Conservation (phyloP, 2,888 invertebrate species). For the Fragum fragum region DNA sequence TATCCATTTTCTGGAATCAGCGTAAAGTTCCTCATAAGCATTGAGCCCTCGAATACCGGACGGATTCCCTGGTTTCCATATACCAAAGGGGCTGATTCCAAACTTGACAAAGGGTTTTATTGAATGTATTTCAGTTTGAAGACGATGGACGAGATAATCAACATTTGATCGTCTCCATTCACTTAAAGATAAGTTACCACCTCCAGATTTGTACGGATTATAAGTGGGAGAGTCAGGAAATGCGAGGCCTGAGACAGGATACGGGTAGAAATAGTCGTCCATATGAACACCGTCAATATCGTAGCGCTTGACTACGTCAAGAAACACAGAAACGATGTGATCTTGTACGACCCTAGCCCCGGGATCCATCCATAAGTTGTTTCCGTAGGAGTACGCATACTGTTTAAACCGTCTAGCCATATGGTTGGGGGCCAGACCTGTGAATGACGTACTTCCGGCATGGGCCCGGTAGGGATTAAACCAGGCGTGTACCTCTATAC, state of each 20-base stretch:
- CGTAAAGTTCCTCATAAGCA: constrained; percentile 77
- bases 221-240: constrained; percentile 83
- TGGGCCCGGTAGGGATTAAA: constrained; percentile 83
- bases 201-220: constrained; percentile 70
- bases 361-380: constrained; percentile 84
- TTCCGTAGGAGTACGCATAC: constrained; percentile 78
- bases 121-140: constrained; percentile 72
- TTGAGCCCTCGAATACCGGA: constrained; percentile 77
- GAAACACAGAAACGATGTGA: constrained; percentile 73
- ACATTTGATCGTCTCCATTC: constrained; percentile 84
- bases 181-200: constrained; percentile 74
- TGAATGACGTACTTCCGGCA: constrained; percentile 68
- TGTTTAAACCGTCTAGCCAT: constrained; percentile 76
- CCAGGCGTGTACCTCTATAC: constrained; percentile 84
- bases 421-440: constrained; percentile 80
- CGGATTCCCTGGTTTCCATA: constrained; percentile 82
- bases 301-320: constrained; percentile 80
- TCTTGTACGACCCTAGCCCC: constrained; percentile 77
- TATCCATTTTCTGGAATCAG: constrained; percentile 82
- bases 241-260: constrained; percentile 75
- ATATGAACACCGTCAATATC: constrained; percentile 84
- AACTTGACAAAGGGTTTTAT: constrained; percentile 76
- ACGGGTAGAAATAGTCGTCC: constrained; percentile 86
- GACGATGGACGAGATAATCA: constrained; percentile 73
- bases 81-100: constrained; percentile 84